phyloP scores from a whole-genome alignment of 1,140 invertebrate genomes.

The Piezodorus guildinii region DNA sequence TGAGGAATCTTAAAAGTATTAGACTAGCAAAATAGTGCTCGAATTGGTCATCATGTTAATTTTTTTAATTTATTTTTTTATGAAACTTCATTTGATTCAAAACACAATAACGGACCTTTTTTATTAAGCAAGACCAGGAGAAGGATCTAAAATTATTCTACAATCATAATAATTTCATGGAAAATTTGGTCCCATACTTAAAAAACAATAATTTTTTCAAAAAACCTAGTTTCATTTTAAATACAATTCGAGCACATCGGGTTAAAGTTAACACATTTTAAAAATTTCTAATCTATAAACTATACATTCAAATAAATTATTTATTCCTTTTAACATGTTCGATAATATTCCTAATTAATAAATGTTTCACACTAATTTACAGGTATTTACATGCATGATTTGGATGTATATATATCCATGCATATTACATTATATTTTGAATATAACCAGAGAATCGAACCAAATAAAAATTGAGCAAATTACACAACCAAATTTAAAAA shows the following conservation, averaged over 20 bases:
- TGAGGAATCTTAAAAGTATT: slow-evolving; percentile 13
- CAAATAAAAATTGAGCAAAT: slow-evolving; percentile 8
- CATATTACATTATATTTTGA: neutral
- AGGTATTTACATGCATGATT: slow-evolving; percentile 17
- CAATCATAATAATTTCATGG: too few relatives aligned
- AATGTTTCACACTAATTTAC: slow-evolving; percentile 14
- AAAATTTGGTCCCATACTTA: slow-evolving; percentile 12
- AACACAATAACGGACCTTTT: too few relatives aligned
- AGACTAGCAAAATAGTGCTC: slow-evolving; percentile 23
- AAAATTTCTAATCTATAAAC: slow-evolving; percentile 21
- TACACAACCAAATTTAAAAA: slow-evolving; percentile 8
- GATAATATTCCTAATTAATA: slow-evolving; percentile 2
- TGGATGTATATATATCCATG: neutral
- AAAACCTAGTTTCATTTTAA: neutral
- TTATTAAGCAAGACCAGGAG: too few relatives aligned
- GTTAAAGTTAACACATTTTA: slow-evolving; percentile 18
- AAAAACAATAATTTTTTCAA: neutral
- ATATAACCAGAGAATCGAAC: neutral
- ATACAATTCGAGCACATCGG: slow-evolving; percentile 19
- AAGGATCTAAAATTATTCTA: too few relatives aligned
- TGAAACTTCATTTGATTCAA: too few relatives aligned
- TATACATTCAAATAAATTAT: slow-evolving; percentile 25
- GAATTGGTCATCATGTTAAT: neutral
- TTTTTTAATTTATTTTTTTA: too few relatives aligned
- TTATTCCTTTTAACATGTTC: slow-evolving; percentile 9